phyloP scores from a whole-genome alignment of 2,888 invertebrate species.

The Coenonympha arcania region DNA sequence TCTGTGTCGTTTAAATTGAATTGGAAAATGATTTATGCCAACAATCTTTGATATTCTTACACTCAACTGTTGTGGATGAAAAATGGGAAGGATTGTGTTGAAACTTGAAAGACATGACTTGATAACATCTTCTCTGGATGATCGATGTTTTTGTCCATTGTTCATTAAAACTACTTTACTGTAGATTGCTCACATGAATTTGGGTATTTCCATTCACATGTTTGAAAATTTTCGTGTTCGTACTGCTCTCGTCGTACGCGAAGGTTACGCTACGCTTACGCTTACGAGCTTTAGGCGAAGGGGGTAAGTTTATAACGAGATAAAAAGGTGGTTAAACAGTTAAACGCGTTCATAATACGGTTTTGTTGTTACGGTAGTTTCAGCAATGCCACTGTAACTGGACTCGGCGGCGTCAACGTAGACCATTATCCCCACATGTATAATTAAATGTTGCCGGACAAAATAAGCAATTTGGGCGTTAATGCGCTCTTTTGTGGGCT shows the following conservation, averaged over 20 bases:
- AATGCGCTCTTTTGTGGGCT: conserved; percentile 59
- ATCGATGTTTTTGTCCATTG: neutral
- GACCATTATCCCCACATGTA: conserved; percentile 48
- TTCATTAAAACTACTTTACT: too few species aligned
- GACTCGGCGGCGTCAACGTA: conserved; percentile 7
- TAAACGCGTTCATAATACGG: neutral
- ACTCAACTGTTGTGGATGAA: conserved; percentile 53
- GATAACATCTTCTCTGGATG: neutral
- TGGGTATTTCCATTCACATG: too few species aligned
- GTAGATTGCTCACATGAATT: too few species aligned
- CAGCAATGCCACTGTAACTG: conserved; percentile 12
- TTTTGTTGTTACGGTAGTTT: conserved; percentile 9
- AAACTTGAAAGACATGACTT: conserved; percentile 5
- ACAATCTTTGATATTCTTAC: conserved; percentile 61
- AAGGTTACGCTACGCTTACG: too few species aligned
- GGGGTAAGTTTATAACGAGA: neutral
- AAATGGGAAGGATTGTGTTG: conserved; percentile 51
- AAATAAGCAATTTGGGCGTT: conserved; percentile 68
- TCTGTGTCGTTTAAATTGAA: conserved; percentile 68
- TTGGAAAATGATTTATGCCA: conserved; percentile 70
- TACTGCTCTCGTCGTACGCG: too few species aligned
- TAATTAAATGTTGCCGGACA: conserved; percentile 60
- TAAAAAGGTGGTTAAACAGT: neutral
- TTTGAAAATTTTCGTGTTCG: too few species aligned
- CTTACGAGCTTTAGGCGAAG: too few species aligned